These are phyloP conservation scores for Synergus japonicus DNA, from an alignment of 2,888 invertebrate genomes.

Conservation along the genomic window DNA sequence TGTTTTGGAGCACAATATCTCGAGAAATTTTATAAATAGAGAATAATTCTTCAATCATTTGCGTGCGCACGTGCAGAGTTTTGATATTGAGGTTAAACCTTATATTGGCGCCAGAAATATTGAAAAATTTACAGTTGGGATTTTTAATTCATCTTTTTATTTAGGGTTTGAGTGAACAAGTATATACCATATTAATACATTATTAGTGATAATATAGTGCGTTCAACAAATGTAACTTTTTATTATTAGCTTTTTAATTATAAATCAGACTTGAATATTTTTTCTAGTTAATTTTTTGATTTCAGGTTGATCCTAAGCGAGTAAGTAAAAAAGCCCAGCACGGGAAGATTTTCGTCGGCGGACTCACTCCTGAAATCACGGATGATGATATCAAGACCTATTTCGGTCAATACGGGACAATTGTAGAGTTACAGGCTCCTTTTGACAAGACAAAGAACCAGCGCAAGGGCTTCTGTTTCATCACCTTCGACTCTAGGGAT, in stretches of 20 bases:
- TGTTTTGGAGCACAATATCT: background rate
- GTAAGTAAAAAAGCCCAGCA: conserved; percentile 82
- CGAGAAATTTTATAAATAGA: background rate
- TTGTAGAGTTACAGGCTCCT: conserved; percentile 83
- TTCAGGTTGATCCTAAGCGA: conserved; percentile 81
- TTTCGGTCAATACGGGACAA: conserved; percentile 81
- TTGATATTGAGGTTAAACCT: background rate
- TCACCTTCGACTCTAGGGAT: conserved; percentile 83
- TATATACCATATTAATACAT: background rate
- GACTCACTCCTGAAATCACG: conserved; percentile 81
- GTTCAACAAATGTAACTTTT: background rate
- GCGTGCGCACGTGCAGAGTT: background rate
- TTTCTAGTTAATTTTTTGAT: conserved; percentile 15
- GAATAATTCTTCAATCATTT: background rate
- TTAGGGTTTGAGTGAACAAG: background rate
- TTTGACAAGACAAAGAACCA: conserved; percentile 83
- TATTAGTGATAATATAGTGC: background rate
- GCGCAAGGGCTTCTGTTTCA: conserved; percentile 82
- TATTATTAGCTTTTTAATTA: background rate
- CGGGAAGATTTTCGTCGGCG: conserved; percentile 84
- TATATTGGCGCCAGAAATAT: conserved; percentile 2
- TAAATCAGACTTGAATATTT: too few species aligned
- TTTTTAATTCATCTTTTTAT: background rate
- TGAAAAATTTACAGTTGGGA: background rate
- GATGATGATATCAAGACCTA: conserved; percentile 82